Conservation (phyloP, 2,888 invertebrate species). For the Sminthurides aquaticus region DNA sequence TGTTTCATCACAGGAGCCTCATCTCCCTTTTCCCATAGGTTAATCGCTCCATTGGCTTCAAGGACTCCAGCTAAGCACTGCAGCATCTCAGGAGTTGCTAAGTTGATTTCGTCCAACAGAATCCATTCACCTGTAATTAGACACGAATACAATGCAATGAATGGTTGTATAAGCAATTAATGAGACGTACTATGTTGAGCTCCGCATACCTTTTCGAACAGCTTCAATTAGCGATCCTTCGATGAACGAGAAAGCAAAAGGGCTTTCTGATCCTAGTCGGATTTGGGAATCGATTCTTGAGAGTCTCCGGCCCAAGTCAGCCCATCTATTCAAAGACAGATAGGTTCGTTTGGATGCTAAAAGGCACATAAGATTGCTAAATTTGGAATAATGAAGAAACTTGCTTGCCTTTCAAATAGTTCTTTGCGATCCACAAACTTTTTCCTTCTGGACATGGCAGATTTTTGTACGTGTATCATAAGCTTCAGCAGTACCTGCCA, state of each 20-base stretch:
- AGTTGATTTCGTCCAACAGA: constrained; percentile 92
- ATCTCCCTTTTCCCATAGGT: constrained; percentile 84
- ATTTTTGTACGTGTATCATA: constrained; percentile 65
- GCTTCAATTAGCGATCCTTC: constrained; percentile 89
- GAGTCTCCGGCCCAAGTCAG: constrained; percentile 59
- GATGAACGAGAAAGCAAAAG: constrained; percentile 80
- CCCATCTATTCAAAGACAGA: constrained; percentile 52
- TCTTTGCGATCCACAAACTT: constrained; percentile 38
- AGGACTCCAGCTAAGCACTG: constrained; percentile 86
- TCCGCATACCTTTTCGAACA: constrained; percentile 63
- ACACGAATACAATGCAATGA: constrained; percentile 11
- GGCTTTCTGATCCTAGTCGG: constrained; percentile 55
- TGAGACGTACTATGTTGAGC: too few species aligned
- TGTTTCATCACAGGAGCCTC: constrained; percentile 72
- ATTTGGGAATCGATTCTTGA: constrained; percentile 66
- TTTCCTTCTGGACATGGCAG: background rate
- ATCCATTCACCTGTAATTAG: constrained; percentile 75
- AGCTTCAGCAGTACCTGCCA: constrained; percentile 66
- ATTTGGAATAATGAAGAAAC: background rate
- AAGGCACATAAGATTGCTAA: background rate
- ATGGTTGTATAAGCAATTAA: background rate
- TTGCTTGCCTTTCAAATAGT: constrained; percentile 31
- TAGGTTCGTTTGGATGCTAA: background rate
- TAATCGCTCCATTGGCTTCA: constrained; percentile 74
- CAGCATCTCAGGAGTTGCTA: constrained; percentile 91